Evolutionary conservation across 1,140 invertebrate genomes (phyloP), one percentile per base, ranked within the genome.

Genomic region (Sinonovacula constricta): DNA sequence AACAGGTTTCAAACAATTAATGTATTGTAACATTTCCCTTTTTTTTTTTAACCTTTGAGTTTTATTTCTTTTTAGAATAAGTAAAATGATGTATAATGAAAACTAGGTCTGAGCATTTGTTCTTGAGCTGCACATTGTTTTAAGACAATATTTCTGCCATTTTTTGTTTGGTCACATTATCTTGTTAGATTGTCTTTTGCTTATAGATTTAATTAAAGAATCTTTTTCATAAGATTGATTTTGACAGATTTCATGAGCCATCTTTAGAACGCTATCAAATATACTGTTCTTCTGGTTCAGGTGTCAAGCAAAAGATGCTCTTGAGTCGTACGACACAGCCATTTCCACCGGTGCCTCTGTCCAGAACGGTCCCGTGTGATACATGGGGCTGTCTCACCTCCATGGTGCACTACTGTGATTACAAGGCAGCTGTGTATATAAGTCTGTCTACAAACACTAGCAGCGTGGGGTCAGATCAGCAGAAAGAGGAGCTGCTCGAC

Each of bases 351-450:
- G 59, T 72, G 57, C 74, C 36, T 65, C 36, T 53, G 51, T 79
- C 12, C 60, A 71, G 56, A 81, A 81, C 67, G 80, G 80, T 33
- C 80, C 80, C 0, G 69, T 81, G 59, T 81, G 80, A 81, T 65
- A 49, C 10, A 10, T 26, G 7, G 39, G 39, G 39, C 7, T 7
- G 39, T 10, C 39, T 7, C 30, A 54, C 24, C 36, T 63, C 51
- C 68, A 7, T 53, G n/a, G 34, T 70, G 39, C 24, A 70, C 45
- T n/a, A 54, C 72, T 76, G 72, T 76, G 72, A 79, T 69, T 18
- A 63, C 68, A 65, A 15, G 69, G 62, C 62, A 65, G 69, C 69
- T 72, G 62, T 72, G 62, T 66, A 72, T 24, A 72, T 72, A 80
- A 24, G 56, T 63, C 66, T 79, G 49, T 63, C 26, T 22, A 33